Percentiles rank a stretch among this genome's conserved stretches.
Evolutionary conservation across 2,888 invertebrate genomes (phyloP).

Genomic region (Caradrina kadenii): DNA sequence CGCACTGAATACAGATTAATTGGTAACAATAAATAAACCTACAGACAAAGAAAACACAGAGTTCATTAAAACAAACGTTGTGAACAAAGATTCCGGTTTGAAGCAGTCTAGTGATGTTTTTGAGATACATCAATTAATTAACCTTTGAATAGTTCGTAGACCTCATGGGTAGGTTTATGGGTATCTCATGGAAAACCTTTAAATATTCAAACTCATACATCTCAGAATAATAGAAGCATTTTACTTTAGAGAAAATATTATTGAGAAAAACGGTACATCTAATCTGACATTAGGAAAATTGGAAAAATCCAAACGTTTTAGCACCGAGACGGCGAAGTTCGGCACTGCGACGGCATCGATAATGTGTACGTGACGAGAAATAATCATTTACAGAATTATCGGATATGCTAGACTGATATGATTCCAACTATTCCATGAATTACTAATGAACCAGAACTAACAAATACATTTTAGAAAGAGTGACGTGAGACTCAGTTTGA

Average conservation of each 20-base stretch:
- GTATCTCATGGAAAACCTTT: slow-evolving; percentile 1
- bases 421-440: slow-evolving; percentile 44
- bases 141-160: slow-evolving; percentile 38
- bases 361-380: slow-evolving; percentile 67
- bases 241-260: background rate
- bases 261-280: background rate
- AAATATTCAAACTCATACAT: background rate
- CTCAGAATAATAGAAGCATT: slow-evolving; percentile 1
- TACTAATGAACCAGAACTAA: slow-evolving; percentile 33
- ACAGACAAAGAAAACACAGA: slow-evolving; percentile 80
- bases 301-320: slow-evolving; percentile 26
- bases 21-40: slow-evolving; percentile 78
- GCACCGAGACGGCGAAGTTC: slow-evolving; percentile 50
- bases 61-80: slow-evolving; percentile 69
- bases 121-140: slow-evolving; percentile 21
- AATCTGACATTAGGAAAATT: background rate
- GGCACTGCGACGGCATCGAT: slow-evolving; percentile 57
- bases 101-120: slow-evolving; percentile 43
- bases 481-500: slow-evolving; percentile 16
- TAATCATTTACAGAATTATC: slow-evolving; percentile 61
- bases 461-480: slow-evolving; percentile 31
- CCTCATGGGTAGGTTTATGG: slow-evolving; percentile 15
- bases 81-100: slow-evolving; percentile 68
- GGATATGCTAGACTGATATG: slow-evolving; percentile 53
- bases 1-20: slow-evolving; percentile 86